phyloP scores from a whole-genome alignment of 2,888 invertebrate genomes.

The Subacronicta megacephala region DNA sequence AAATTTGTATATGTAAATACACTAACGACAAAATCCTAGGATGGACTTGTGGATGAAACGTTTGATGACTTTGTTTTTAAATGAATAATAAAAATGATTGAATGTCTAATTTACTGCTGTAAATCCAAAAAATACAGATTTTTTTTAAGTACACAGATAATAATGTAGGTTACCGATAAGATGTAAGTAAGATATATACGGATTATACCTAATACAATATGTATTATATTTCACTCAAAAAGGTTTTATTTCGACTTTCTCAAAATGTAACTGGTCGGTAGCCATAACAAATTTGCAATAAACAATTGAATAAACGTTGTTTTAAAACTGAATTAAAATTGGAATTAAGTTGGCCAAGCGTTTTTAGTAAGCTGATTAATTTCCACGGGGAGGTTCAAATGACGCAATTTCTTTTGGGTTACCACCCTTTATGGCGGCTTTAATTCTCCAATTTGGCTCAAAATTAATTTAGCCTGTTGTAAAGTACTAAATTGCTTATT shows the following conservation, averaged over 20 bases:
- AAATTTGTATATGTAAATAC: too few relatives aligned
- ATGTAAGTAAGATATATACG: too few relatives aligned
- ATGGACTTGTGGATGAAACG: too few relatives aligned
- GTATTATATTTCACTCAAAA: too few relatives aligned
- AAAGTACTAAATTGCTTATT: slow-evolving; percentile 49
- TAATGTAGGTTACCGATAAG: too few relatives aligned
- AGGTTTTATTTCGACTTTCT: not conserved
- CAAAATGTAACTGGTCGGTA: not conserved
- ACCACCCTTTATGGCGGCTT: slow-evolving; percentile 50
- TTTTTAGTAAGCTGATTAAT: slow-evolving; percentile 60
- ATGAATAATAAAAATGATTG: too few relatives aligned
- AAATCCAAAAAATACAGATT: too few relatives aligned
- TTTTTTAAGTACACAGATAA: too few relatives aligned
- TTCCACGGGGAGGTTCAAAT: slow-evolving; percentile 47
- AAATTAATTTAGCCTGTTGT: slow-evolving; percentile 51
- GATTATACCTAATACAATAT: too few relatives aligned
- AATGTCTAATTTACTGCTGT: too few relatives aligned
- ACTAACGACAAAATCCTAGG: too few relatives aligned
- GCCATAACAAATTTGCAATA: slow-evolving; percentile 19
- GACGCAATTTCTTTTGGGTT: slow-evolving; percentile 56
- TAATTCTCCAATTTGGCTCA: slow-evolving; percentile 51
- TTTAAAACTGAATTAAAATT: slow-evolving; percentile 37
- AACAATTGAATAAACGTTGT: slow-evolving; percentile 9
- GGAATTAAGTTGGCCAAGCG: slow-evolving; percentile 51
- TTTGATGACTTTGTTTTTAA: too few relatives aligned